Base-by-base conservation (phyloP, 1,140 invertebrate species). In the Epicauta chinensis region DNA sequence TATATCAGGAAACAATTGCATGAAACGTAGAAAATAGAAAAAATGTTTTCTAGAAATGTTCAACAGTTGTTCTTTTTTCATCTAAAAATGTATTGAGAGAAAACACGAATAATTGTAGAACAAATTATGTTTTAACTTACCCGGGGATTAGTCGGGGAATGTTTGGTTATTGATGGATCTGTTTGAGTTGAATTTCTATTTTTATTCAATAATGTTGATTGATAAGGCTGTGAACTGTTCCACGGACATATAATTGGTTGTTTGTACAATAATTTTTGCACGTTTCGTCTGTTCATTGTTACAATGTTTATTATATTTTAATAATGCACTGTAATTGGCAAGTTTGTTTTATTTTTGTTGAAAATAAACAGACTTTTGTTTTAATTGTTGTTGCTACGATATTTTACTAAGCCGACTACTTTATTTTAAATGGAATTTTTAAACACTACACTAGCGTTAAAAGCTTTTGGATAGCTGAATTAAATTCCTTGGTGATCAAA, bases 1-100 rank as follows among this genome's bases (percentile, higher is more conserved):
- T 2, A 63, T 62, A 13, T 64, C 61, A 0, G 67, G 67, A 57
- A 69, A 69, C 6, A 69, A 50, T 42, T 69, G 65, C 66, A 69
- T 68, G 31, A 69, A 50, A 12, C 66, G 61, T 7, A 69, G 41
- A 52, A 69, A 69, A 44, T 68, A 61, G 49, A 67, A 69, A 50
- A 69, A 69, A 39, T 65, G 61, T 10, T 43, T 62, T 1, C 62
- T 62, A 1, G 63, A 61, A 4, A 34, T 4, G 32, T n/a, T 34
- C 32, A 11, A 11, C 10, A 34, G 12, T 5, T 3, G 5, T 3
- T 34, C 32, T 34, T 12, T 34, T 14, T 49, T 49, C 7, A 39
- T 38, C 46, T 49, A 17, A 14, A 39, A 47, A 11, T 11, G 10
- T 12, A 40, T 11, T 40, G 6, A 10, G 12, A 11, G 5, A 13